These are phyloP conservation scores for Campylorhamphus procurvoides DNA, from an alignment of 2,113 vertebrate species.

Conservation along the genomic window DNA sequence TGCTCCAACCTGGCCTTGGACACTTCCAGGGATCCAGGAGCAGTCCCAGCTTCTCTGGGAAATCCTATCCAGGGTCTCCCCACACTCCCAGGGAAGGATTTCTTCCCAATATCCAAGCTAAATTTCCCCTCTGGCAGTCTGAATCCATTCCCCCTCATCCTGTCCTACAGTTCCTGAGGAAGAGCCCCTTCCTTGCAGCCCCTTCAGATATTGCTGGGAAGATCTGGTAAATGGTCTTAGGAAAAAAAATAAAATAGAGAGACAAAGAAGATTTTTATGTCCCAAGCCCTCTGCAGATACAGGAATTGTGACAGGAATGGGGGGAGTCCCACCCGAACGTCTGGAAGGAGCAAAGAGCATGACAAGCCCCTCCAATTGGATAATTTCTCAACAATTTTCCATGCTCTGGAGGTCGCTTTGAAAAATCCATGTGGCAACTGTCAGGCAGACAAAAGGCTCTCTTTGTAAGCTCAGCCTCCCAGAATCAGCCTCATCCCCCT, in stretches of 20 bases:
- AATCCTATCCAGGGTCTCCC: not conserved
- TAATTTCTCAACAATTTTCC: slow-evolving; percentile 36
- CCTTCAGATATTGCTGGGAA: not conserved
- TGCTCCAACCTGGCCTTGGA: not conserved
- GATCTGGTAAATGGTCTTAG: not conserved
- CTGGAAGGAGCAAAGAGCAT: not conserved
- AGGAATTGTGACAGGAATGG: not conserved
- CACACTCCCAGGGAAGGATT: not conserved
- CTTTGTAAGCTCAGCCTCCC: not conserved
- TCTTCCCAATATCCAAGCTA: not conserved
- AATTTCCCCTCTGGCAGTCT: not conserved
- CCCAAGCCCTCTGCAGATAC: not conserved
- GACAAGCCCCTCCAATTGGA: not conserved
- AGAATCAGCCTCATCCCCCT: not conserved
- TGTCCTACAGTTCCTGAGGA: not conserved
- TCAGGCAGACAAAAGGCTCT: slow-evolving; percentile 7
- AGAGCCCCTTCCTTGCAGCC: not conserved
- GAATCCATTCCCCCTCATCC: not conserved
- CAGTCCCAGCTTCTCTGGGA: not conserved
- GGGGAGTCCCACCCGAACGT: not conserved
- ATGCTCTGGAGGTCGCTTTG: slow-evolving; percentile 34
- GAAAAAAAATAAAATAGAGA: not conserved
- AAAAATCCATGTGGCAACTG: slow-evolving; percentile 38
- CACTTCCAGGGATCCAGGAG: not conserved
- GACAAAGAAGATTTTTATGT: not conserved